phyloP scores from a whole-genome alignment of 2,113 vertebrate species.

The Centropus bengalensis region DNA sequence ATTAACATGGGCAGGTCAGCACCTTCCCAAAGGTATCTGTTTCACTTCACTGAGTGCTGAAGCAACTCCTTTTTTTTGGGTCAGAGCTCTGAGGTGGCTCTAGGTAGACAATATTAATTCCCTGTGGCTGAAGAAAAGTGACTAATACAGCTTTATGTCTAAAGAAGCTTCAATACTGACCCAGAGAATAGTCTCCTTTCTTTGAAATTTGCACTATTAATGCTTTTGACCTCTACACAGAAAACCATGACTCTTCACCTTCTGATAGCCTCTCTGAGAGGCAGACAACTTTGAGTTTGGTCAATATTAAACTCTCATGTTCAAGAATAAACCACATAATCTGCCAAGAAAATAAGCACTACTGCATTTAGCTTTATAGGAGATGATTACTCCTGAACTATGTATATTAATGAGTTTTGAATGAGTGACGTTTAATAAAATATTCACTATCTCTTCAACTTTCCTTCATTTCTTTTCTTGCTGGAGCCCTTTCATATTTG shows the following conservation, averaged over 20 bases:
- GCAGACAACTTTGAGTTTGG: neutral
- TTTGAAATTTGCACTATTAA: neutral
- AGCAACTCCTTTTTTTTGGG: neutral
- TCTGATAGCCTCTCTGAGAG: neutral
- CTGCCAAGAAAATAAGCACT: constrained; percentile 38
- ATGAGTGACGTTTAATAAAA: constrained; percentile 74
- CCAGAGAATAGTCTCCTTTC: neutral
- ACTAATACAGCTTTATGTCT: neutral
- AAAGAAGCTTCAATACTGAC: neutral
- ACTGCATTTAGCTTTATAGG: constrained; percentile 13
- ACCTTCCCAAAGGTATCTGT: neutral
- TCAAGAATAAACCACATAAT: neutral
- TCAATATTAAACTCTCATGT: neutral
- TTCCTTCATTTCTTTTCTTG: constrained; percentile 69
- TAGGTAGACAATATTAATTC: neutral
- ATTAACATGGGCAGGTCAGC: neutral
- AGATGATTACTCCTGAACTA: constrained; percentile 48
- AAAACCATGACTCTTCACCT: neutral
- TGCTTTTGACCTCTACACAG: neutral
- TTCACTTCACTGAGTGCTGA: neutral
- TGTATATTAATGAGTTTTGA: constrained; percentile 72
- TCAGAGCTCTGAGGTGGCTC: neutral
- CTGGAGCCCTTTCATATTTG: constrained; percentile 63
- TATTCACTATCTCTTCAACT: constrained; percentile 69
- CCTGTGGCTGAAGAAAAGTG: neutral